A percentile compares a stretch with the other conserved stretches of the same genome.
phyloP scores from a whole-genome alignment of 2,797 vertebrate genomes.

The Heterohyrax brucei region DNA sequence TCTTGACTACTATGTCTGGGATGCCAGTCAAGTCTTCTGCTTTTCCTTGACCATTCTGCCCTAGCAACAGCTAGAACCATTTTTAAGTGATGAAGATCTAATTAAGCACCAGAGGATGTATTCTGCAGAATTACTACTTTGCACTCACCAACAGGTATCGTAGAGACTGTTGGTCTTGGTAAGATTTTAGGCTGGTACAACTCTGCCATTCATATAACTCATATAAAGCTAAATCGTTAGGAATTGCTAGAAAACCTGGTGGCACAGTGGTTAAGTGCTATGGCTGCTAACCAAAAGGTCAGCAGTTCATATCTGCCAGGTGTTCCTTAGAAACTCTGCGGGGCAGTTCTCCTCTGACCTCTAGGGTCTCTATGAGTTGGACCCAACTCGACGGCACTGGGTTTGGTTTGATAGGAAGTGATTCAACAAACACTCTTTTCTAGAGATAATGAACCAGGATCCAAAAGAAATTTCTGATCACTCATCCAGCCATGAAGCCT shows the following conservation, averaged over 20 bases:
- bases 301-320: too few relatives aligned
- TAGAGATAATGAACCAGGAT: neutral
- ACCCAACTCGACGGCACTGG: too few relatives aligned
- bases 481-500: constrained; percentile 1
- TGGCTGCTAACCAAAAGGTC: too few relatives aligned
- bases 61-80: neutral
- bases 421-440: neutral
- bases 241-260: neutral
- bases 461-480: constrained; percentile 36
- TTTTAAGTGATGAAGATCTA: neutral
- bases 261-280: too few relatives aligned
- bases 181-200: neutral
- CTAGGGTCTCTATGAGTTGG: too few relatives aligned
- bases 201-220: neutral
- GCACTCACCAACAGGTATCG: neutral
- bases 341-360: too few relatives aligned
- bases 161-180: neutral
- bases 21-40: neutral
- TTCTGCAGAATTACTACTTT: constrained; percentile 23
- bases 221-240: neutral
- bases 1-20: neutral
- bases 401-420: too few relatives aligned
- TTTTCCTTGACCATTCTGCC: neutral
- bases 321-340: too few relatives aligned
- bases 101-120: neutral